Base-by-base conservation (phyloP, 2,888 invertebrate genomes). In the Halocaridina rubra region DNA sequence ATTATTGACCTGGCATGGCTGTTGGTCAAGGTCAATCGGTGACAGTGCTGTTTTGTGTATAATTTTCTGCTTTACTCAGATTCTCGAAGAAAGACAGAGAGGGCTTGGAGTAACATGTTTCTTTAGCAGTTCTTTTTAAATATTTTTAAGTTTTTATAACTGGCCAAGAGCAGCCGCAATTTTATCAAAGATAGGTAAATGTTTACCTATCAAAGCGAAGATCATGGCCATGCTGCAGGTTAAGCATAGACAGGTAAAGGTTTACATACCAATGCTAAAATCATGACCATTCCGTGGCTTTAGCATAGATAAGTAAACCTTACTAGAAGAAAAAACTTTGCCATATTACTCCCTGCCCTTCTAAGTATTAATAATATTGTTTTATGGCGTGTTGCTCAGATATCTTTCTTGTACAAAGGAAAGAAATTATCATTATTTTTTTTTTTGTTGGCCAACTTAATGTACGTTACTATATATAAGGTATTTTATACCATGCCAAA, bases 341-440 rank as follows among this genome's bases (percentile, higher is more conserved):
- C 30, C 69, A 29, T 27, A 30, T 24, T 69, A 69, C 69, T 29
- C 81, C 30, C 57, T 84, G 78, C 82, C 82, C 82, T 84, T 84
- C 72, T 61, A 72, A 57, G 75, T 84, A 64, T 84, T 74, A 75
- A 57, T 64, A n/a, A 53, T 33, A 84, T n/a, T n/a, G n/a, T n/a
- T n/a, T 46, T 75, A 84, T 67, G 80, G 75, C 84, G 80, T n/a
- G n/a, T 84, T 84, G 84, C 84, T 84, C 84, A 84, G 84, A 84
- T 79, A 84, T 57, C 32, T 67, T 84, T 84, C 78, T 75, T 84
- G 77, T 75, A 80, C 79, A 84, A 84, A 80, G 80, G 79, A 84
- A 84, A 84, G 84, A 84, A 61, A n/a, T n/a, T n/a, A n/a, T n/a
- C n/a, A n/a, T n/a, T n/a, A n/a, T 74, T 69, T 16, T 53, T 53